Conservation (phyloP, 2,797 vertebrate genomes). For the Antrozous pallidus region DNA sequence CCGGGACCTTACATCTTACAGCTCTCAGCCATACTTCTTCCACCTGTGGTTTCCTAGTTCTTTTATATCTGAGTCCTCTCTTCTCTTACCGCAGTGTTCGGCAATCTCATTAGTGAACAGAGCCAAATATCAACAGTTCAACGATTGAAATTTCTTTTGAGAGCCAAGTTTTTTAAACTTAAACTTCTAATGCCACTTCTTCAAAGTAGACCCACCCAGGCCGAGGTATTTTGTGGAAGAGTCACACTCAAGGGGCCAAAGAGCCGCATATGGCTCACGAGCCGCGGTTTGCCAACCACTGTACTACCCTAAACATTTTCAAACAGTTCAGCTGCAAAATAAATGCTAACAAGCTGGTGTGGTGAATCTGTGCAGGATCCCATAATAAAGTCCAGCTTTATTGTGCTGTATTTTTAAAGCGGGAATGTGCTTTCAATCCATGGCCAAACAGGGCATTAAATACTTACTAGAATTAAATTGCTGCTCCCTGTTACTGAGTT, state of each 20-base stretch:
- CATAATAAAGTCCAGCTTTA: neutral
- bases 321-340: constrained; percentile 33
- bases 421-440: neutral
- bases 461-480: neutral
- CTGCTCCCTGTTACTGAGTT: neutral
- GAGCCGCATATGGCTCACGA: too few relatives aligned
- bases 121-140: too few relatives aligned
- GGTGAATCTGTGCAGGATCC: neutral
- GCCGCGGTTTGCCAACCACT: too few relatives aligned
- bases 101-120: too few relatives aligned
- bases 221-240: too few relatives aligned
- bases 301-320: neutral
- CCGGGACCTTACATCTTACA: neutral
- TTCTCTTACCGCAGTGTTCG: too few relatives aligned
- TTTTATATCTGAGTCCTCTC: constrained; percentile 37
- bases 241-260: too few relatives aligned
- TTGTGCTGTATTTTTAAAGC: neutral
- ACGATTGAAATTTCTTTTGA: too few relatives aligned
- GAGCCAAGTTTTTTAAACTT: too few relatives aligned
- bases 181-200: too few relatives aligned
- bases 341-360: neutral
- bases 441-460: neutral
- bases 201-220: too few relatives aligned
- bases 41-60: constrained; percentile 53
- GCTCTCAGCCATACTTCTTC: constrained; percentile 36